Percentiles rank a stretch among this genome's conserved stretches.
Conservation (phyloP, 2,113 vertebrate genomes). For the Tautogolabrus adspersus region DNA sequence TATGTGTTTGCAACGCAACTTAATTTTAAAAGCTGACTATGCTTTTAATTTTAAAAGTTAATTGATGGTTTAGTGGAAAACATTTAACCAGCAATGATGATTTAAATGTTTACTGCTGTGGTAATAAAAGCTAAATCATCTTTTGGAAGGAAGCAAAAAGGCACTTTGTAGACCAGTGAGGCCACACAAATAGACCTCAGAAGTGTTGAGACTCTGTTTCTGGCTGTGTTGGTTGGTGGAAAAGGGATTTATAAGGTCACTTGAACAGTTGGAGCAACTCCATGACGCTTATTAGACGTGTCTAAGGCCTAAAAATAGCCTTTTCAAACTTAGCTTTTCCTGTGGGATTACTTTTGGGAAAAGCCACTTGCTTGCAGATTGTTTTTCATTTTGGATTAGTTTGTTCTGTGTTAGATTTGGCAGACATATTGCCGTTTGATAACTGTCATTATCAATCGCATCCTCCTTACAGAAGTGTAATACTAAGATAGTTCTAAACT, state of each 20-base stretch:
- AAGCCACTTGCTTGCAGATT: background rate
- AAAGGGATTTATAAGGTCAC: constrained; percentile 39
- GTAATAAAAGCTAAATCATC: constrained; percentile 32
- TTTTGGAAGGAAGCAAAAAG: constrained; percentile 17
- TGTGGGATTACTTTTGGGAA: constrained; percentile 21
- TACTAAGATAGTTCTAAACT: too few species aligned
- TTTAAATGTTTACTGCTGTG: constrained; percentile 6
- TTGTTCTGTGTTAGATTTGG: background rate
- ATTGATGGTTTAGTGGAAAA: constrained; percentile 8
- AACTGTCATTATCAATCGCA: too few species aligned
- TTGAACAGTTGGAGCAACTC: constrained; percentile 20
- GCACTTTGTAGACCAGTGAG: background rate
- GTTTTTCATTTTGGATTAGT: constrained; percentile 14
- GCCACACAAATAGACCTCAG: constrained; percentile 37
- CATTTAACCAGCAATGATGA: background rate
- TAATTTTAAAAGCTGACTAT: background rate
- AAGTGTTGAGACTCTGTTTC: constrained; percentile 18
- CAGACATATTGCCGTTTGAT: too few species aligned
- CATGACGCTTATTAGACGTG: constrained; percentile 35
- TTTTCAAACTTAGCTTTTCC: background rate
- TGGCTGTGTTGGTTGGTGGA: constrained; percentile 5
- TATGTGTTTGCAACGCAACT: background rate
- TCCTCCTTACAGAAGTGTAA: background rate
- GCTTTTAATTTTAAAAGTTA: background rate
- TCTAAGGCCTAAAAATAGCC: constrained; percentile 2